A percentile compares a stretch with the other conserved stretches of the same genome.
Conservation (phyloP, 37 sponge, comb jelly and placozoan species). For the Beroe forskalii region DNA sequence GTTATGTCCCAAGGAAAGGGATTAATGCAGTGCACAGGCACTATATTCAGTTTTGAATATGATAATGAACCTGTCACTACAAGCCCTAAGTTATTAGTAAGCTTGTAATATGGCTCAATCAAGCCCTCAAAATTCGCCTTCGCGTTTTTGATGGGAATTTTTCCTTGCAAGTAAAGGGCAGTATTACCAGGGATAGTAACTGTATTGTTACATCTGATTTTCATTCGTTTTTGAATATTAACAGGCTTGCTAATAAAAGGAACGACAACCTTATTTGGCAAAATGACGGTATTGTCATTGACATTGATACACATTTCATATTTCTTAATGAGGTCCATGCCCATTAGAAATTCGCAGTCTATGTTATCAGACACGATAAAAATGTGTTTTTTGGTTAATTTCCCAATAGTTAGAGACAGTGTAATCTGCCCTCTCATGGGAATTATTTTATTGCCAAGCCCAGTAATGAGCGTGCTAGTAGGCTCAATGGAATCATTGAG, state of each 20-base stretch:
- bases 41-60: background rate
- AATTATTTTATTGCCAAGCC: slow-evolving; percentile 5
- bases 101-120: background rate
- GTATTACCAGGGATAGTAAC: slow-evolving; percentile 11
- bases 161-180: background rate
- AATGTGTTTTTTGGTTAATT: background rate
- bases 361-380: slow-evolving; percentile 28
- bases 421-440: slow-evolving; percentile 46
- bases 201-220: background rate
- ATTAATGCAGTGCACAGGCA: slow-evolving; percentile 38
- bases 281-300: background rate
- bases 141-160: background rate
- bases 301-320: background rate
- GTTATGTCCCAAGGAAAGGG: slow-evolving; percentile 18
- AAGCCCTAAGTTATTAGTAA: background rate
- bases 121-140: slow-evolving; percentile 25
- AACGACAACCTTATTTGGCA: background rate
- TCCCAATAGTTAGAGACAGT: background rate
- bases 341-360: slow-evolving; percentile 28
- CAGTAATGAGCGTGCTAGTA: slow-evolving; percentile 9
- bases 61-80: background rate
- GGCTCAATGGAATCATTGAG: background rate
- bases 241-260: slow-evolving; percentile 14
- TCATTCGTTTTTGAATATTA: slow-evolving; percentile 7
- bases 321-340: slow-evolving; percentile 17